Base-by-base conservation (phyloP, 37 sponge, comb jelly and placozoan species). In the Eunapius fragilis region DNA sequence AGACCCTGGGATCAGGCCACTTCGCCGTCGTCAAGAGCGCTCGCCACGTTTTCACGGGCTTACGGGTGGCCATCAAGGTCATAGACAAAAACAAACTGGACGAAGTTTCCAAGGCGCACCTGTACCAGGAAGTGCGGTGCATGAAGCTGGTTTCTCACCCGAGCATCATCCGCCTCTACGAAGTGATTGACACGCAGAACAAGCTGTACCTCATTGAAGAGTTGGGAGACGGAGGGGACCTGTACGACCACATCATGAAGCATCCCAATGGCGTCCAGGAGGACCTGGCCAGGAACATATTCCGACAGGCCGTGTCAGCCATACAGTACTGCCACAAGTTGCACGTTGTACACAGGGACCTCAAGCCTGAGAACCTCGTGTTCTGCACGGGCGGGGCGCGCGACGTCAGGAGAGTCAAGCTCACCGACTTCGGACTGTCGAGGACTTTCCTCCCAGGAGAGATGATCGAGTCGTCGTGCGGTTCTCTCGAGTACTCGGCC, bases 1-100 rank as follows among this genome's bases (percentile, higher is more conserved):
- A 90, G 37, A 94, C 96, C 23, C 84, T 96, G 25, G 99, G 99
- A 30, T 91, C 93, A 25, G 99, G 99, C 3, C 97, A 96, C 68
- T 98, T 96, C 71, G 96, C 95, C 27, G 95, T 98, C 28, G 99
- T 98, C 6, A 93, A 93, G 91, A 83, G 88, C 22, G 99, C 99
- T 19, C 82, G 95, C 11, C 98, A 97, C 87, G 96, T 89, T 72
- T 95, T 97, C 76, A 97, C 98, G 13, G 95, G 95, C 24, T 84
- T 90, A 14, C 84, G 92, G 30, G 99, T 98, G 4, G 99, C 99
- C 24, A 91, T 98, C 68, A 98, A 98, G 77, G 99, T 98, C 34
- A 98, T 98, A 25, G 99, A 98, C 88, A 98, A 98, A 88, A 48
- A 81, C 27, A 98, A 98, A 80, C 90, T 98, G 74, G 95, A 98